A percentile compares a stretch with the other conserved stretches of the same genome.
Conservation (phyloP, 2,888 invertebrate genomes). For the Amiota mariae region DNA sequence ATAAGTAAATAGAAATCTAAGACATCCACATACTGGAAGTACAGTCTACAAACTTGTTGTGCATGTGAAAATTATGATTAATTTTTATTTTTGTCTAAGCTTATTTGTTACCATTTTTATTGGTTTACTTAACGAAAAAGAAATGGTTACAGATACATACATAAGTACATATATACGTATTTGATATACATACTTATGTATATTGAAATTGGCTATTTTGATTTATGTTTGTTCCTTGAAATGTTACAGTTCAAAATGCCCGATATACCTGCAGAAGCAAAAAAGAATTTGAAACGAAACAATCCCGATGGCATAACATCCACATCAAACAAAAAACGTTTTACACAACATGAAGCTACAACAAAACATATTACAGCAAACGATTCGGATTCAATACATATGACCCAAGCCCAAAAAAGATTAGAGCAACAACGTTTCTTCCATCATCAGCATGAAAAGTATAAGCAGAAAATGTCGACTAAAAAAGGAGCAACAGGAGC, state of each 20-base stretch:
- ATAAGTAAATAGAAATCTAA: slow-evolving; percentile 37
- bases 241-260: slow-evolving; percentile 64
- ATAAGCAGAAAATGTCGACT: slow-evolving; percentile 59
- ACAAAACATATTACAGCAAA: slow-evolving; percentile 46
- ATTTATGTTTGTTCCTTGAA: slow-evolving; percentile 4
- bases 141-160: no score
- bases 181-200: background rate
- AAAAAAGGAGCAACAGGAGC: slow-evolving; percentile 55
- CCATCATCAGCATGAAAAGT: slow-evolving; percentile 62
- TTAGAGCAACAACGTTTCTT: slow-evolving; percentile 58
- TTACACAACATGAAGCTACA: slow-evolving; percentile 43
- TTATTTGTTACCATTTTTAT: no score
- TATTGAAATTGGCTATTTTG: slow-evolving; percentile 1
- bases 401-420: slow-evolving; percentile 36
- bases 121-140: no score
- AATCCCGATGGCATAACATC: slow-evolving; percentile 51
- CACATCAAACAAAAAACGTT: slow-evolving; percentile 53
- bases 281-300: slow-evolving; percentile 66
- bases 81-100: no score
- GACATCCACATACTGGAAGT: slow-evolving; percentile 49
- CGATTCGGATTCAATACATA: slow-evolving; percentile 6
- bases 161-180: background rate
- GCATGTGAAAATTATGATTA: background rate
- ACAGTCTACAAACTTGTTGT: slow-evolving; percentile 54
- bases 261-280: slow-evolving; percentile 61